Base-by-base conservation (phyloP, 1,140 invertebrate genomes). In the Drosophila nigrodunni region DNA sequence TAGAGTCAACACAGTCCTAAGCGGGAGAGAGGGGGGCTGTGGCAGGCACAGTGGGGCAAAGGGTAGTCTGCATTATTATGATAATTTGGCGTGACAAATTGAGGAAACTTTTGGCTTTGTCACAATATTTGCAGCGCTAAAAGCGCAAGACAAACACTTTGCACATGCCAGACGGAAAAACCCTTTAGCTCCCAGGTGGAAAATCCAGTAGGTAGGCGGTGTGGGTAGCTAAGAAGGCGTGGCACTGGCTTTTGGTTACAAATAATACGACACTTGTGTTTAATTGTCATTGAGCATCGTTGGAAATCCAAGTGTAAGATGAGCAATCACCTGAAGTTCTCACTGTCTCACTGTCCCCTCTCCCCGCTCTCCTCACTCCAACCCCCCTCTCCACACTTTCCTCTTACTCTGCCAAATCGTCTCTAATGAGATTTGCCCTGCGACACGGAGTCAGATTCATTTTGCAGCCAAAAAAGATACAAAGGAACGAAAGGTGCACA, bases 61-160 rank as follows among this genome's bases (percentile, higher is more conserved):
- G 30, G 34, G 41, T 15, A 13, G 58, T 2, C 49, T 3, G 71
- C 72, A 79, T 79, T 86, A 88, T 86, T 86, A 89, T 88, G 80
- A 88, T 88, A 88, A 88, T 88, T 88, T 88, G 55, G 59, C 67
- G 73, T 79, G 77, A 81, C 76, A 80, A 80, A 80, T 80, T 80
- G 64, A 66, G 59, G 60, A 59, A 52, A 67, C 55, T 57, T 79
- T 78, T 49, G 47, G 57, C 64, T 74, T 89, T 88, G 80, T 80
- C 73, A 80, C 66, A 88, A 87, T 88, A 87, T 87, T 87, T 87
- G 82, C 77, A 62, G 83, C 83, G 61, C 67, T 78, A 87, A 87
- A 88, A 88, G 82, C 86, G 83, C 83, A 89, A 89, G 35, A 30
- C 67, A 88, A 88, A 89, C 83, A 89, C 83, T 88, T 67, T 37